phyloP scores from a whole-genome alignment of 1,140 invertebrate genomes.

The Triops longicaudatus region DNA sequence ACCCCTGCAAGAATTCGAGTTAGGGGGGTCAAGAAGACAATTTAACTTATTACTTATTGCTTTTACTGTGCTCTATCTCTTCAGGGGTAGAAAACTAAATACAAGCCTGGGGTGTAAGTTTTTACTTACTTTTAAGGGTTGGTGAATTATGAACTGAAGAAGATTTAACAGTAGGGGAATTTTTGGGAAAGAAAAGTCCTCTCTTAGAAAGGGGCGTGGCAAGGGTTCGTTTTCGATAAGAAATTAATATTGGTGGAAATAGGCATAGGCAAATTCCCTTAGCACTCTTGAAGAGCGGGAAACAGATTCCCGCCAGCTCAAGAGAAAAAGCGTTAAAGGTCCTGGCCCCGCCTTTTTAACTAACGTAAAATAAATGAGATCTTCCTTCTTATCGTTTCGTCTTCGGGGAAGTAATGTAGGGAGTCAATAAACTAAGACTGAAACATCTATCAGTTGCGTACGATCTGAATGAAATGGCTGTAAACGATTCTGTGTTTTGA shows the following conservation, averaged over 20 bases:
- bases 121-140: neutral
- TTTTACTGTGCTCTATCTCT: neutral
- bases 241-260: neutral
- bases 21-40: neutral
- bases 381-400: neutral
- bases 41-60: neutral
- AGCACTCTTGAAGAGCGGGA: no score
- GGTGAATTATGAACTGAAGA: neutral
- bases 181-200: neutral
- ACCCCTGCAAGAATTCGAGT: neutral
- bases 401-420: neutral
- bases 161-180: neutral
- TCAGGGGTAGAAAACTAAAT: neutral
- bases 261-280: neutral
- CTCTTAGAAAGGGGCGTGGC: neutral
- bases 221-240: neutral
- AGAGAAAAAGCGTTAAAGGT: neutral
- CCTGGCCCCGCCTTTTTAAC: neutral
- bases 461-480: neutral
- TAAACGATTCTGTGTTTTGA: neutral
- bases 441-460: neutral
- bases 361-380: neutral
- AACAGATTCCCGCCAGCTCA: no score
- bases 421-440: neutral
- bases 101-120: neutral